These are phyloP conservation scores for Nomada goodeniana DNA, from an alignment of 2,888 invertebrate genomes.

Conservation along the genomic window DNA sequence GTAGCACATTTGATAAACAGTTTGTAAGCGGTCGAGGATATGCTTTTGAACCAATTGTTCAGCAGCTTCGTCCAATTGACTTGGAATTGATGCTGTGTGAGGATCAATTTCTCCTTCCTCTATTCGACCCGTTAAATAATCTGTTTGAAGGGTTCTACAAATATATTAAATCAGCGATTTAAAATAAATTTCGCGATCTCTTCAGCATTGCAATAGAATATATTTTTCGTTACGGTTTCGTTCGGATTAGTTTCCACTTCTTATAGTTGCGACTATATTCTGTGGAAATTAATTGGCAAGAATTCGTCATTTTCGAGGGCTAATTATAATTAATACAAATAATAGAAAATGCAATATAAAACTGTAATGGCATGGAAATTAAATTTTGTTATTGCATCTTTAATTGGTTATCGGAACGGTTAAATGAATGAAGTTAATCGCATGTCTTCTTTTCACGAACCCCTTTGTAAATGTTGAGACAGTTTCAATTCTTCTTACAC, in stretches of 20 bases:
- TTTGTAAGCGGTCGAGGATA: conserved; percentile 64
- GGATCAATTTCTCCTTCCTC: conserved; percentile 71
- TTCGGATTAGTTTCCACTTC: conserved; percentile 54
- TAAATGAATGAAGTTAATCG: background rate
- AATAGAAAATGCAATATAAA: background rate
- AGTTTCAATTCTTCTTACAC: background rate
- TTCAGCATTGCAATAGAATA: background rate
- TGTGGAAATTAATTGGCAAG: conserved; percentile 65
- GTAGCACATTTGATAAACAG: conserved; percentile 70
- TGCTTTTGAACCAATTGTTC: conserved; percentile 67
- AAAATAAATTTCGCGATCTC: background rate
- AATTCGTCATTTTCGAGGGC: conserved; percentile 19
- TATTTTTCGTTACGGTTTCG: conserved; percentile 63
- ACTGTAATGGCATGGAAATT: background rate
- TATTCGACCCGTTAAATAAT: conserved; percentile 68
- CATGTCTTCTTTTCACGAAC: background rate
- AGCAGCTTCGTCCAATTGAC: conserved; percentile 62
- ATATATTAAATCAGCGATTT: background rate
- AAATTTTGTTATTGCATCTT: background rate
- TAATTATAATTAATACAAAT: background rate
- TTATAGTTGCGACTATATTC: conserved; percentile 73
- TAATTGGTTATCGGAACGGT: conserved; percentile 19
- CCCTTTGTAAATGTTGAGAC: background rate
- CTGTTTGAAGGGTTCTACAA: conserved; percentile 33
- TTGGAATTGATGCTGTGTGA: conserved; percentile 58